These are phyloP conservation scores for Oreonectes daqikongensis DNA, from an alignment of 2,797 vertebrate species.

Conservation along the genomic window DNA sequence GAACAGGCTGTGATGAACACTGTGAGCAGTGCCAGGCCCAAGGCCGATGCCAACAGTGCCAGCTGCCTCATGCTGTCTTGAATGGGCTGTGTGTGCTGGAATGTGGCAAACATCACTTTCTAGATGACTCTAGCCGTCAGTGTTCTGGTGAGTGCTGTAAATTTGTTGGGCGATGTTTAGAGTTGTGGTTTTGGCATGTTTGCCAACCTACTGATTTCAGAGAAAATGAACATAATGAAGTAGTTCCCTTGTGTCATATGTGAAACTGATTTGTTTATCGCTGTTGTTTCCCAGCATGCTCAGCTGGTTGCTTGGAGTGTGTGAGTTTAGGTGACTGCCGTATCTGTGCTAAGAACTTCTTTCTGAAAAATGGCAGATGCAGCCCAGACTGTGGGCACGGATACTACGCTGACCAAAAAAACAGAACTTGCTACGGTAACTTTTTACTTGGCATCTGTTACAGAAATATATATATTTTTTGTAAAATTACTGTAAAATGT, in stretches of 20 bases:
- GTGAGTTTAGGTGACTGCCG: conserved; percentile 73
- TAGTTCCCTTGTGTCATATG: not conserved
- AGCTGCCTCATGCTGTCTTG: conserved; percentile 74
- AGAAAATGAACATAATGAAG: not conserved
- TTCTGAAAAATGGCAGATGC: conserved; percentile 82
- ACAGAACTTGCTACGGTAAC: conserved; percentile 83
- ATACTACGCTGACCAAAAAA: conserved; percentile 75
- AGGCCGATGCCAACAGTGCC: conserved; percentile 77
- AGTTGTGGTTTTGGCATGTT: not conserved
- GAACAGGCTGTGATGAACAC: conserved; percentile 81
- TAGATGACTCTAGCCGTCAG: conserved; percentile 65
- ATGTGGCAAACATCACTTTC: conserved; percentile 77
- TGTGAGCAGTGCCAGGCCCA: conserved; percentile 81
- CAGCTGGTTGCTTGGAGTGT: conserved; percentile 83
- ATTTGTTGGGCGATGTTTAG: not conserved
- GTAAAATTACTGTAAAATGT: not conserved
- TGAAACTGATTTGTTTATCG: conserved; percentile 19
- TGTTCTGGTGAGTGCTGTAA: conserved; percentile 79
- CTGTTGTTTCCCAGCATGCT: conserved; percentile 79
- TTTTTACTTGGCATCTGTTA: not conserved
- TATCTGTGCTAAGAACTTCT: conserved; percentile 75
- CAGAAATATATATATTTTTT: not conserved
- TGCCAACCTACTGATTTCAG: conserved; percentile 14
- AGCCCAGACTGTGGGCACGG: conserved; percentile 81
- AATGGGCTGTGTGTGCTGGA: conserved; percentile 77